Evolutionary conservation across 1,140 invertebrate species (phyloP), one percentile per base, ranked within the genome.

Genomic region (Cotesia glomerata): DNA sequence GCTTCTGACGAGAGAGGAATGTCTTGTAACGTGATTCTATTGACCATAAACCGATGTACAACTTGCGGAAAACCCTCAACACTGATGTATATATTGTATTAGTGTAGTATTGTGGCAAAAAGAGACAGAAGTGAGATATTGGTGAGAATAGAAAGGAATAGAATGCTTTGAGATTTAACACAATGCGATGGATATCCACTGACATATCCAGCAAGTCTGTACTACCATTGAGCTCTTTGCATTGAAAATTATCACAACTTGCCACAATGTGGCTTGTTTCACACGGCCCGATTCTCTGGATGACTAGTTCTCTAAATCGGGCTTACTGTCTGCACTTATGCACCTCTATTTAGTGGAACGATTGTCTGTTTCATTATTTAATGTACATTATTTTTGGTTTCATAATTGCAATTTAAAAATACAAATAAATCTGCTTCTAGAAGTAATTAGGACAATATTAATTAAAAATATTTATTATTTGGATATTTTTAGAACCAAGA

Each of bases 181-280:
- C 63, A 65, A 65, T 62, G 16, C 36, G 16, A 45, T 65, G 63
- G 36, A 65, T 65, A 65, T 65, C 36, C 34, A 18, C 63, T 65
- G 63, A 65, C 63, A 45, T n/a, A 39, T 39, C 63, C 34, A 39
- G 11, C 16, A 16, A 8, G 11, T 39, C 36, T 14, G 16, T 26
- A 65, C 14, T 13, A 39, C 26, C 39, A 45, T 45, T 39, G 35
- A 36, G 34, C 61, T 63, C 34, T 35, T 26, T 63, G 63, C 63
- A 65, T 65, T 65, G 36, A 65, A 65, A 65, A 65, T 65, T 65
- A 65, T 65, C 63, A 65, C 63, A 65, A 65, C 63, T 65, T 18
- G 45, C 63, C 63, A 65, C 63, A 65, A 65, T 65, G 63, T 51
- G 45, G 63, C 14, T 49, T 65, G 63, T 39, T 65, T 16, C 36